A percentile compares a stretch with the other conserved stretches of the same genome.
Conservation (phyloP, 2,797 vertebrate genomes). For the Enteromius argenteus region DNA sequence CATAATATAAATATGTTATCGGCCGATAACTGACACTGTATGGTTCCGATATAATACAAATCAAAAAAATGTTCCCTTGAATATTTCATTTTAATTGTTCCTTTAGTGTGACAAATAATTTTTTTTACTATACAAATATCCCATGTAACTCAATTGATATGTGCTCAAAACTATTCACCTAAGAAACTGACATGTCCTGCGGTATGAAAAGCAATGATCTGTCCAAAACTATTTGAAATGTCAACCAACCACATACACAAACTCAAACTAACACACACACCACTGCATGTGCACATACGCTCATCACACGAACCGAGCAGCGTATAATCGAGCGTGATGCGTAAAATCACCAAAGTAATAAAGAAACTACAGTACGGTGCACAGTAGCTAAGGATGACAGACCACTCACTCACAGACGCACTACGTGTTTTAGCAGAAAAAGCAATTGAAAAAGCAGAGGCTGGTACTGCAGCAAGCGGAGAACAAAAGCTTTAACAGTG, state of each 20-base stretch:
- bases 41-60: neutral
- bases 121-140: neutral
- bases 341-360: conserved; percentile 20
- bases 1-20: neutral
- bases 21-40: neutral
- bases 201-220: neutral
- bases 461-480: conserved; percentile 35
- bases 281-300: neutral
- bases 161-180: neutral
- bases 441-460: conserved; percentile 21
- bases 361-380: neutral
- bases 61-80: neutral
- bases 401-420: neutral
- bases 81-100: neutral
- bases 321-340: neutral
- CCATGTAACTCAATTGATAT: neutral
- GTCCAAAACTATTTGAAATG: conserved; percentile 5
- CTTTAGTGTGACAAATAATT: neutral
- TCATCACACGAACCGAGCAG: neutral
- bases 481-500: conserved; percentile 49
- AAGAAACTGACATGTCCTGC: neutral
- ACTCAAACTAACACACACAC: conserved; percentile 3
- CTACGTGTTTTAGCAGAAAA: conserved; percentile 12
- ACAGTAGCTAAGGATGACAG: neutral
- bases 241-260: neutral